These are phyloP conservation scores for Eufriesea mexicana DNA, from an alignment of 1,140 invertebrate species.

Conservation along the genomic window DNA sequence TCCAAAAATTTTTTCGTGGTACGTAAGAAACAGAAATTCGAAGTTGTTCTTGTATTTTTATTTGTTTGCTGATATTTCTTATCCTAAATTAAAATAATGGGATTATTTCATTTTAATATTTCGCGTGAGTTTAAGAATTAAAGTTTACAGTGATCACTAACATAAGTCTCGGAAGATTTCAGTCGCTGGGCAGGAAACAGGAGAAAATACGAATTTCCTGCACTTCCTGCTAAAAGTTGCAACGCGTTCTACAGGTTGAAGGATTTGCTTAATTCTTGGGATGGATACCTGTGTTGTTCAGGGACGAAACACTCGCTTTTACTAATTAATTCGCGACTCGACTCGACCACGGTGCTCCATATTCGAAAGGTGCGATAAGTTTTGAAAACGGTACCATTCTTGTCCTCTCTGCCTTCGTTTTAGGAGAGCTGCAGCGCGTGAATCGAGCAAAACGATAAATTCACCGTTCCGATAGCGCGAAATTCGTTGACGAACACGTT, in stretches of 20 bases:
- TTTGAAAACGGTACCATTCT: background rate
- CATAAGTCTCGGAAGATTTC: too few species aligned
- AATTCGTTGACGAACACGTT: conserved; percentile 22
- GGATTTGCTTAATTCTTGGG: conserved; percentile 21
- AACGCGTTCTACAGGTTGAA: background rate
- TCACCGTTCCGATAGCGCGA: background rate
- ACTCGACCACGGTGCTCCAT: background rate
- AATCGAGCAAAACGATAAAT: conserved; percentile 11
- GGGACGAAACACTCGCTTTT: background rate
- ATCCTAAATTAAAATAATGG: too few species aligned
- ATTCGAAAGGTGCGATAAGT: background rate
- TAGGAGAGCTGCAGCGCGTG: background rate
- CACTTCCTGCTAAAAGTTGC: conserved; percentile 1
- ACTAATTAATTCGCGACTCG: conserved; percentile 35
- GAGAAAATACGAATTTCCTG: background rate
- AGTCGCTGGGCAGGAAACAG: background rate
- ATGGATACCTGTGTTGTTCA: conserved; percentile 3
- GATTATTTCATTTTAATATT: too few species aligned
- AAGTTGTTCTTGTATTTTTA: too few species aligned
- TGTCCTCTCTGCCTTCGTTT: background rate
- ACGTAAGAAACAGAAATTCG: too few species aligned
- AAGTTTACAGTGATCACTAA: too few species aligned
- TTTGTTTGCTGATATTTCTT: too few species aligned
- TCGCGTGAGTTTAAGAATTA: too few species aligned
- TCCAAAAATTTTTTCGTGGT: too few species aligned